A percentile compares a stretch with the other conserved stretches of the same genome.
phyloP scores from a whole-genome alignment of 2,888 invertebrate genomes.

The Plutella xylostella region DNA sequence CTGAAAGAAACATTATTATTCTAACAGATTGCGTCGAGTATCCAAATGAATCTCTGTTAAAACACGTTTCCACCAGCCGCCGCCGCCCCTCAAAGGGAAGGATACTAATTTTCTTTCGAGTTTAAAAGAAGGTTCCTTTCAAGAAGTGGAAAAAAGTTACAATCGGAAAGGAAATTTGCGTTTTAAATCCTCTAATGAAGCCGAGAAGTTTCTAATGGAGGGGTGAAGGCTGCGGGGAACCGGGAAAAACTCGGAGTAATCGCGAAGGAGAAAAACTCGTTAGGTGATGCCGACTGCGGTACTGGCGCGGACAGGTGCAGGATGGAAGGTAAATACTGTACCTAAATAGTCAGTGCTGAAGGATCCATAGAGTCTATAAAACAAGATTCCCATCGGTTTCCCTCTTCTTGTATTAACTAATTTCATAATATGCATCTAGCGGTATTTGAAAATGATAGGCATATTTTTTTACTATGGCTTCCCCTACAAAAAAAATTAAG shows the following conservation, averaged over 20 bases:
- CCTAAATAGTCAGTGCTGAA: too few species aligned
- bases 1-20: slow-evolving; percentile 42
- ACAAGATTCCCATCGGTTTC: too few species aligned
- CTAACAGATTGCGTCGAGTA: slow-evolving; percentile 52
- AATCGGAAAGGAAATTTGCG: slow-evolving; percentile 70
- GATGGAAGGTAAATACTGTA: too few species aligned
- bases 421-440: too few species aligned
- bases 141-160: slow-evolving; percentile 68
- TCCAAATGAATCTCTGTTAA: slow-evolving; percentile 53
- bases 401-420: too few species aligned
- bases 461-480: too few species aligned
- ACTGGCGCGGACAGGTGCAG: too few species aligned
- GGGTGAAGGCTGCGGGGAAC: slow-evolving; percentile 62
- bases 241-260: slow-evolving; percentile 46
- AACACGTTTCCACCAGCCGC: slow-evolving; percentile 41
- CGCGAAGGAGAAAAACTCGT: background rate
- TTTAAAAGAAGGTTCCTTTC: slow-evolving; percentile 67
- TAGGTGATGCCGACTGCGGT: too few species aligned
- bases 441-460: too few species aligned
- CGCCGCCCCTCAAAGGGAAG: slow-evolving; percentile 64
- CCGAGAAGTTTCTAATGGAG: slow-evolving; percentile 68
- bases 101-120: slow-evolving; percentile 65
- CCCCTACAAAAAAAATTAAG: too few species aligned
- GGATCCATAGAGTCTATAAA: too few species aligned
- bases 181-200: slow-evolving; percentile 71